Evolutionary conservation across 2,113 vertebrate species (phyloP).

Genomic region (Dendropsophus ebraccatus): DNA sequence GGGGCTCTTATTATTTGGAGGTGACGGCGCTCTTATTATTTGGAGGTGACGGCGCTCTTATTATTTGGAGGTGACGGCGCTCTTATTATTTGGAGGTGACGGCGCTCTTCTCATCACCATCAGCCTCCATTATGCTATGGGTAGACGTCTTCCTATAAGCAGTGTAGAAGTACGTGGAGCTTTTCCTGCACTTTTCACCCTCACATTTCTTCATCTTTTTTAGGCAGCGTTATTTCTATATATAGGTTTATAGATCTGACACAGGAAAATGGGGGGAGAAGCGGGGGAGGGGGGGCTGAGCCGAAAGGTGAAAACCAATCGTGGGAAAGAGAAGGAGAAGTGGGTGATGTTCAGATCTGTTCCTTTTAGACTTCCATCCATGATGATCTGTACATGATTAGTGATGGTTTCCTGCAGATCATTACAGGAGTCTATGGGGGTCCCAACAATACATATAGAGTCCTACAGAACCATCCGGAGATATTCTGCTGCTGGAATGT

Average conservation of each 20-base stretch:
- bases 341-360: not conserved
- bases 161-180: not conserved
- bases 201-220: not conserved
- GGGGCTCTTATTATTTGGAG: no score
- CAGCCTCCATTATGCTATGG: not conserved
- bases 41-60: no score
- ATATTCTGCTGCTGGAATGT: no score
- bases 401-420: no score
- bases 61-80: no score
- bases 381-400: no score
- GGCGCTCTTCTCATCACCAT: not conserved
- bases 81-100: no score
- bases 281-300: not conserved
- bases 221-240: not conserved
- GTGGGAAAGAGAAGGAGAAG: not conserved
- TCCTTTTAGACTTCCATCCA: not conserved
- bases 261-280: not conserved
- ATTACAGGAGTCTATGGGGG: no score
- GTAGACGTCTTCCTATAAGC: not conserved
- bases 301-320: not conserved
- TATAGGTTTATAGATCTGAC: not conserved
- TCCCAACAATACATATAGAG: no score
- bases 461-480: no score
- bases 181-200: conserved; percentile 18
- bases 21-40: no score